Base-by-base conservation (phyloP, 2,113 vertebrate genomes). In the Holacanthus passer region DNA sequence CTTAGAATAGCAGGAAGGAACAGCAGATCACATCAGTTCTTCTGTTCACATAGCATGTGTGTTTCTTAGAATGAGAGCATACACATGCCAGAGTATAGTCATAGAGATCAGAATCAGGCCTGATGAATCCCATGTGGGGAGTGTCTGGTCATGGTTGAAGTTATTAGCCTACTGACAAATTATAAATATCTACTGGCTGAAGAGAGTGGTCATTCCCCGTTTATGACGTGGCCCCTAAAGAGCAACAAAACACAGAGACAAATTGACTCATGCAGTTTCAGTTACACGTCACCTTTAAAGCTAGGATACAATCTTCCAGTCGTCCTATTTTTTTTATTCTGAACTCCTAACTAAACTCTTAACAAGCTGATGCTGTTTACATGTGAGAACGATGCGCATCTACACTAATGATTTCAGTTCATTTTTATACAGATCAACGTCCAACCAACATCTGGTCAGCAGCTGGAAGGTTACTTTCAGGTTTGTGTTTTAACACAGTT, bases 61-160 rank as follows among this genome's bases (percentile, higher is more conserved):
- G 62, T 71, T 66, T 80, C 48, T 53, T 66, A 43, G 47, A 69
- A 39, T 50, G 69, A 32, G 52, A 43, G 65, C n/a, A 16, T 77
- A 63, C 75, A 55, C 69, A 47, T 82, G 62, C 73, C 27, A 20
- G 35, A 13, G 55, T 59, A 19, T 86, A 76, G 87, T 85, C 77
- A 59, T 47, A 72, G 78, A 75, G 68, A 83, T 79, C 59, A 67
- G 58, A 77, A 77, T 77, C 43, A 19, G 39, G 32, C 14, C 41
- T 85, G 70, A 86, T 87, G 56, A 59, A 7, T 70, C 87, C 82
- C 83, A 86, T 77, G 74, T 87, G 84, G 59, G 53, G 50, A 65
- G 41, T 60, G 56, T 84, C 58, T 53, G 56, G 58, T 52, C 69
- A 69, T 56, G 29, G 64, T 84, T 64, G 79, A 85, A 72, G 74